Conservation (phyloP, 1,140 invertebrate genomes). For the Eupeodes corollae region DNA sequence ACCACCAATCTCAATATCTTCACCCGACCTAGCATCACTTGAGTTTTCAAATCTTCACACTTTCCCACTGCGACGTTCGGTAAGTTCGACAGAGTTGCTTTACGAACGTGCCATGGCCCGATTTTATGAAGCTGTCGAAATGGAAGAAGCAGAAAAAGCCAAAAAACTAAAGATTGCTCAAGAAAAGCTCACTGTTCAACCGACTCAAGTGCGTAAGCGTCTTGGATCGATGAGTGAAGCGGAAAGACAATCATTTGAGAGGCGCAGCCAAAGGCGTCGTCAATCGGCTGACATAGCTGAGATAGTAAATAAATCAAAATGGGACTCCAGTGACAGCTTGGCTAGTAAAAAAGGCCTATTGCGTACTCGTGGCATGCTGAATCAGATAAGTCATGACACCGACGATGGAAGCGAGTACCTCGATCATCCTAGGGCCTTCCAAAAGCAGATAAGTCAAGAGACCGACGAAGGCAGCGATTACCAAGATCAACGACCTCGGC, state of each 20-base stretch:
- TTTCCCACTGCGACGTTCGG: constrained; percentile 47
- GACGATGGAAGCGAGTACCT: background rate
- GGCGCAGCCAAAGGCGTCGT: constrained; percentile 23
- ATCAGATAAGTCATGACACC: constrained; percentile 1
- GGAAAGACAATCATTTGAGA: constrained; percentile 28
- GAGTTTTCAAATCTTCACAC: constrained; percentile 38
- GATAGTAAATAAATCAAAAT: constrained; percentile 14
- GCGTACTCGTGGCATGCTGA: constrained; percentile 7
- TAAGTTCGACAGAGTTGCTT: constrained; percentile 68
- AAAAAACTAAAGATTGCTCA: constrained; percentile 20
- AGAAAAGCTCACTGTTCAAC: constrained; percentile 8
- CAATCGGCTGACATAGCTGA: constrained; percentile 27
- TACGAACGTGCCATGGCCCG: constrained; percentile 68
- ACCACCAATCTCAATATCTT: constrained; percentile 65
- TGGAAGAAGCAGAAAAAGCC: constrained; percentile 51
- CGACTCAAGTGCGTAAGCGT: constrained; percentile 19
- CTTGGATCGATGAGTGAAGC: constrained; percentile 33
- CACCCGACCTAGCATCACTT: constrained; percentile 54
- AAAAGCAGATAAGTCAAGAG: constrained; percentile 5
- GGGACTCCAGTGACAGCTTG: constrained; percentile 30
- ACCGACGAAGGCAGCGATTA: constrained; percentile 7
- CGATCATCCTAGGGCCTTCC: background rate
- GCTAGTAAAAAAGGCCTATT: constrained; percentile 10
- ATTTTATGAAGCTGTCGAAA: constrained; percentile 60
- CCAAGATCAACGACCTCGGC: background rate